Conservation (phyloP, 2,888 invertebrate species). For the Sceliomorpha sp. region DNA sequence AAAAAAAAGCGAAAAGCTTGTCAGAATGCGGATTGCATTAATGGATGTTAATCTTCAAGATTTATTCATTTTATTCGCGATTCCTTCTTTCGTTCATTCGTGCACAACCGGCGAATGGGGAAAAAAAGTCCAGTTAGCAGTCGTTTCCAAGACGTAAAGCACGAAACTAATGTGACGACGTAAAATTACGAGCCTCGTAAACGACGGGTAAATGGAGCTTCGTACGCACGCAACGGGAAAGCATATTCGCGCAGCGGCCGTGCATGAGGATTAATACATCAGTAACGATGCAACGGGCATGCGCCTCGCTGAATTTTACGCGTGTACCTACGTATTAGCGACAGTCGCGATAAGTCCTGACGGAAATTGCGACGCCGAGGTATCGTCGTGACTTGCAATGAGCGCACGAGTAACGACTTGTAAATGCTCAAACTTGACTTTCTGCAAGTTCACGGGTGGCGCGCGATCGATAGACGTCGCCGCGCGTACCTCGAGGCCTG, state of each 20-base stretch:
- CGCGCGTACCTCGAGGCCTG: conserved; percentile 35
- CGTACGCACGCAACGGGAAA: too few relatives aligned
- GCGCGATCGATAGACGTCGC: conserved; percentile 45
- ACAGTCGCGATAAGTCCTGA: conserved; percentile 11
- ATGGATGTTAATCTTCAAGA: too few relatives aligned
- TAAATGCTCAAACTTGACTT: conserved; percentile 60
- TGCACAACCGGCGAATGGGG: conserved; percentile 10
- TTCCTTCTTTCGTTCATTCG: conserved; percentile 17
- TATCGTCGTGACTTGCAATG: conserved; percentile 47
- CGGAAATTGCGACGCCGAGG: conserved; percentile 12
- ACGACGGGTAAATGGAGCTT: too few relatives aligned
- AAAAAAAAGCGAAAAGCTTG: not conserved
- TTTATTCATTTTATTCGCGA: too few relatives aligned
- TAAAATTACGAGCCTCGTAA: conserved; percentile 12
- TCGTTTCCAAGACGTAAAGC: conserved; percentile 17
- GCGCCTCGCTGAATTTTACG: conserved; percentile 4
- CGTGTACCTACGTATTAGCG: conserved; percentile 7
- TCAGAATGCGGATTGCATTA: too few relatives aligned
- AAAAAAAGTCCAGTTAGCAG: conserved; percentile 17
- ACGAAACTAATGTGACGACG: conserved; percentile 11
- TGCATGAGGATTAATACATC: conserved; percentile 6
- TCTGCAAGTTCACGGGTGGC: conserved; percentile 51
- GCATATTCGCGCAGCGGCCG: too few relatives aligned
- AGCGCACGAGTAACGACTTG: conserved; percentile 58
- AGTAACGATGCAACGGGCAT: conserved; percentile 1